A percentile compares a stretch with the other conserved stretches of the same genome.
Evolutionary conservation across 2,113 vertebrate genomes (phyloP).

Genomic region (Heliornis fulica): DNA sequence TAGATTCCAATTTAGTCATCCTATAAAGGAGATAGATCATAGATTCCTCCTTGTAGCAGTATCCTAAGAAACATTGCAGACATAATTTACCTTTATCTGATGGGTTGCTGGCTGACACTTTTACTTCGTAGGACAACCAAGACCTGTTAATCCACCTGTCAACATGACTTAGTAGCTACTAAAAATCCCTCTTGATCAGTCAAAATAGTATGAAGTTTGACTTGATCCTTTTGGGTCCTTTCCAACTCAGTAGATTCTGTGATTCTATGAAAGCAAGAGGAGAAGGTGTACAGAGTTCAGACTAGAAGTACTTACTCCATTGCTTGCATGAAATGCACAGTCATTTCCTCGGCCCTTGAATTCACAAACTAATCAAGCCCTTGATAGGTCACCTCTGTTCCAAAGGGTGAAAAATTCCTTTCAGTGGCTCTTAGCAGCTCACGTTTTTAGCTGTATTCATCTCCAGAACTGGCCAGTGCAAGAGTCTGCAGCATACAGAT

Average conservation of each 20-base stretch:
- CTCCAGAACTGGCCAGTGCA: neutral
- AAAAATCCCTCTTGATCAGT: neutral
- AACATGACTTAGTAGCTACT: neutral
- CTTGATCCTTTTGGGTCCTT: too few species aligned
- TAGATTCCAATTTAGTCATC: neutral
- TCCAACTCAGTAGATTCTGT: too few species aligned
- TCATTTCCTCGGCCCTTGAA: neutral
- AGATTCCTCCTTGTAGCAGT: neutral
- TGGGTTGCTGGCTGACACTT: slow-evolving; percentile 11
- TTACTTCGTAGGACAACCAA: neutral
- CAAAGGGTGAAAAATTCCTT: neutral
- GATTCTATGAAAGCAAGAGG: neutral
- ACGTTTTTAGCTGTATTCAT: neutral
- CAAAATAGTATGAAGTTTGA: too few species aligned
- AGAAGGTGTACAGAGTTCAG: neutral
- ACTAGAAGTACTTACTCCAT: neutral
- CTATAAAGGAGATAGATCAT: neutral
- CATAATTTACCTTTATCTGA: neutral
- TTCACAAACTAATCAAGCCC: neutral
- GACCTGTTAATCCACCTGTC: neutral
- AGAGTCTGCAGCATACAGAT: neutral
- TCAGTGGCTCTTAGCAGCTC: neutral
- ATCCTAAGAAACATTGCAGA: neutral
- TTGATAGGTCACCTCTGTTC: neutral
- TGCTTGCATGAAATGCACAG: neutral